A percentile compares a stretch with the other conserved stretches of the same genome.
These are phyloP conservation scores for Lophura nycthemera DNA, from an alignment of 2,113 vertebrate species.

Conservation along the genomic window DNA sequence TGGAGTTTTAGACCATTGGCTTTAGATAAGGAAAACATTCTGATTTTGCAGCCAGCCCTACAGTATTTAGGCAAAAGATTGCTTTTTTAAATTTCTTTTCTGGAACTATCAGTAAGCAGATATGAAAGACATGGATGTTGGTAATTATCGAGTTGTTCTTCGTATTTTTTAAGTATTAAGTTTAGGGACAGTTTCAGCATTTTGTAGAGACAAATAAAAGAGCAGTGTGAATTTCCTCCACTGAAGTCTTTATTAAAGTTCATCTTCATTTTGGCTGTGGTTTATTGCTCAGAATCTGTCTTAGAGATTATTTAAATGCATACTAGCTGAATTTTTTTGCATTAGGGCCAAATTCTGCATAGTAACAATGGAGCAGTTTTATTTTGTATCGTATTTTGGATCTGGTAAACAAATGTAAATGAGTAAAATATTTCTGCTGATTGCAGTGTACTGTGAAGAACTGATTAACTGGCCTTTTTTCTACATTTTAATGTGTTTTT, in stretches of 20 bases:
- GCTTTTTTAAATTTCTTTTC: neutral
- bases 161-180: neutral
- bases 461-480: neutral
- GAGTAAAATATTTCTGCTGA: neutral
- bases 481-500: neutral
- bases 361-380: neutral
- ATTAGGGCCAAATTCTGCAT: neutral
- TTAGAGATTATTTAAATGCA: neutral
- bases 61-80: neutral
- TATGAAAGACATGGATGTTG: neutral
- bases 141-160: neutral
- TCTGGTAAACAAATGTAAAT: neutral
- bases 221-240: neutral
- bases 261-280: neutral
- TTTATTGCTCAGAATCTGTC: neutral
- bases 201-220: neutral
- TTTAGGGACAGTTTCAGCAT: neutral
- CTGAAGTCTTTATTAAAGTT: neutral
- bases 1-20: neutral
- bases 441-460: neutral
- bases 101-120: neutral
- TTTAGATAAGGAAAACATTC: neutral
- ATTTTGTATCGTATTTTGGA: neutral
- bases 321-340: neutral
- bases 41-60: neutral